Percentiles rank a stretch among this genome's conserved stretches.
These are phyloP conservation scores for Apodemia zela DNA, from an alignment of 2,888 invertebrate genomes.

Conservation along the genomic window DNA sequence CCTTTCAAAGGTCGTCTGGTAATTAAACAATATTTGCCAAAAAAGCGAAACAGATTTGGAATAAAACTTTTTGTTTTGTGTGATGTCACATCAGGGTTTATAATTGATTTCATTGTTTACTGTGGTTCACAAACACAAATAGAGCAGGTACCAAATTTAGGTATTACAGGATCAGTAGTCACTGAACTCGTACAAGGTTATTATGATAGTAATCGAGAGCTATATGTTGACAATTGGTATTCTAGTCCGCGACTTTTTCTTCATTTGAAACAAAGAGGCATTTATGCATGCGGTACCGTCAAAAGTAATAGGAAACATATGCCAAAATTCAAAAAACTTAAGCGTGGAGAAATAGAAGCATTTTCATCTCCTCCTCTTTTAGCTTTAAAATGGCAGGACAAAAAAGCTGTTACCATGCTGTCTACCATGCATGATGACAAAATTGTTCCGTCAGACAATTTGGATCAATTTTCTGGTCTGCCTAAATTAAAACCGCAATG, in stretches of 20 bases:
- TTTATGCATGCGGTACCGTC: slow-evolving; percentile 35
- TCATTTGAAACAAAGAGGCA: slow-evolving; percentile 31
- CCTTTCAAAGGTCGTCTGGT: slow-evolving; percentile 34
- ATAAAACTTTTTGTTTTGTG: slow-evolving; percentile 18
- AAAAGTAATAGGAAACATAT: slow-evolving; percentile 31
- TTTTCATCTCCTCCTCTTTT: slow-evolving; percentile 28
- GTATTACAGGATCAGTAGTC: slow-evolving; percentile 31
- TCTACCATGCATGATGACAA: slow-evolving; percentile 28
- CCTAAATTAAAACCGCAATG: slow-evolving; percentile 27
- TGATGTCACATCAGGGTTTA: slow-evolving; percentile 33
- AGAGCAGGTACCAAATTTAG: slow-evolving; percentile 27
- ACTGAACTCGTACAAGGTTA: slow-evolving; percentile 31
- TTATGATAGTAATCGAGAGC: slow-evolving; percentile 29
- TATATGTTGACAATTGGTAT: slow-evolving; percentile 37
- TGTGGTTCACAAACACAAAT: slow-evolving; percentile 32
- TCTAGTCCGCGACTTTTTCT: slow-evolving; percentile 32
- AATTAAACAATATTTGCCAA: slow-evolving; percentile 35
- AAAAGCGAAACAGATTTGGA: slow-evolving; percentile 31
- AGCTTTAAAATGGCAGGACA: slow-evolving; percentile 33
- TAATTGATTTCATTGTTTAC: slow-evolving; percentile 36
- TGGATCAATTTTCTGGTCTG: slow-evolving; percentile 13
- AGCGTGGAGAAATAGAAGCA: slow-evolving; percentile 25
- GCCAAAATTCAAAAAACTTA: slow-evolving; percentile 31
- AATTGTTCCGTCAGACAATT: slow-evolving; percentile 19
- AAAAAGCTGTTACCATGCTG: slow-evolving; percentile 31